Conservation (phyloP, 2,888 invertebrate genomes). For the Caenorhabditis sp. region DNA sequence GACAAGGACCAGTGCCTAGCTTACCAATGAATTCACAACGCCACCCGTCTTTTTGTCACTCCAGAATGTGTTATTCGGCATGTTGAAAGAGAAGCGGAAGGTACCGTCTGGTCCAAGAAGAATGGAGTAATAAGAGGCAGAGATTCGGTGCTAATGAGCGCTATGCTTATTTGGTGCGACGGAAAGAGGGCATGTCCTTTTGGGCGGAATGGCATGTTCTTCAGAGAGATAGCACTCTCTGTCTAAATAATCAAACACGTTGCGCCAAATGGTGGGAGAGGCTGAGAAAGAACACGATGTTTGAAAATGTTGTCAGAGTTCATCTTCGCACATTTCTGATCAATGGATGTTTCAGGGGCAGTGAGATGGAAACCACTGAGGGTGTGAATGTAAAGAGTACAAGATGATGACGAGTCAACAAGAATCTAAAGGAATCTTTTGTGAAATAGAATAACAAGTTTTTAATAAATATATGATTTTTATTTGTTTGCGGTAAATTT, state of each 20-base stretch:
- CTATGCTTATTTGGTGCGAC: neutral
- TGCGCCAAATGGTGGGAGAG: slow-evolving; percentile 19
- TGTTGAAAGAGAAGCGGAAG: slow-evolving; percentile 10
- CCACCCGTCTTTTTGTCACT: slow-evolving; percentile 22
- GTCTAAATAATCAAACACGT: slow-evolving; percentile 10
- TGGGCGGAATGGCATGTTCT: slow-evolving; percentile 33
- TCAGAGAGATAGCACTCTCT: slow-evolving; percentile 11
- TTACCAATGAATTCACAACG: slow-evolving; percentile 47
- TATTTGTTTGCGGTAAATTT: too few relatives aligned
- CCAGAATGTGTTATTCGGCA: slow-evolving; percentile 43
- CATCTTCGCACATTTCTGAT: neutral
- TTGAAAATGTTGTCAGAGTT: slow-evolving; percentile 14
- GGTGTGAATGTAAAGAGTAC: neutral
- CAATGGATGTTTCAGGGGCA: neutral
- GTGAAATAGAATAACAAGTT: too few relatives aligned
- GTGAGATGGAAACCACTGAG: neutral
- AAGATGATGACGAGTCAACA: too few relatives aligned
- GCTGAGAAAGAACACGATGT: neutral
- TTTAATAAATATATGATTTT: too few relatives aligned
- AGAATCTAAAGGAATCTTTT: too few relatives aligned
- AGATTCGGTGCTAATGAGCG: slow-evolving; percentile 19
- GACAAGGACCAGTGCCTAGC: neutral
- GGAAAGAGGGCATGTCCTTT: slow-evolving; percentile 9
- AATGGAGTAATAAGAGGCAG: slow-evolving; percentile 32
- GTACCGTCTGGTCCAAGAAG: neutral